Evolutionary conservation across 2,797 vertebrate genomes (phyloP).

Genomic region (Podarcis siculus): DNA sequence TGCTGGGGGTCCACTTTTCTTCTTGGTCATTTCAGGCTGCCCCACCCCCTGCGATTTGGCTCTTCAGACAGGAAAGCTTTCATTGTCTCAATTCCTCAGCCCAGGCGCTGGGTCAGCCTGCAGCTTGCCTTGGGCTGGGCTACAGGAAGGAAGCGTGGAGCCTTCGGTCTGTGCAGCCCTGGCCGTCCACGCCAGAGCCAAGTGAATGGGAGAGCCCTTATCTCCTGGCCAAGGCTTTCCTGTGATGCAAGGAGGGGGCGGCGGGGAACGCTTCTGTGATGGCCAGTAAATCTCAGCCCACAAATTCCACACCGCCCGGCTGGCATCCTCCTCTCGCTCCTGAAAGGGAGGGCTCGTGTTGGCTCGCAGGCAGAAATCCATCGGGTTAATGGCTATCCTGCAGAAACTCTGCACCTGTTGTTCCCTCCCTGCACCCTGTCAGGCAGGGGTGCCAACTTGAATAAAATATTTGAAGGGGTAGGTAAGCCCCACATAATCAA

Average conservation of each 20-base stretch:
- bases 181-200: neutral
- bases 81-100: neutral
- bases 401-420: neutral
- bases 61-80: neutral
- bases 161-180: neutral
- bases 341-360: neutral
- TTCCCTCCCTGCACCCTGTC: neutral
- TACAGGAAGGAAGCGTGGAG: conserved; percentile 39
- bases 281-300: neutral
- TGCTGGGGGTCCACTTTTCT: neutral
- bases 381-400: too few species aligned
- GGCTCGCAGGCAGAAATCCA: neutral
- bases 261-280: neutral
- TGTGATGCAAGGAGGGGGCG: neutral
- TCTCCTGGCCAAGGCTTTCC: neutral
- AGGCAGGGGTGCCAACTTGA: too few species aligned
- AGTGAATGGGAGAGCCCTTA: neutral
- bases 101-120: conserved; percentile 15
- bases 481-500: too few species aligned
- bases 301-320: neutral
- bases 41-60: neutral
- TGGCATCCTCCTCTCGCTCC: neutral
- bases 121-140: conserved; percentile 24
- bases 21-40: neutral
- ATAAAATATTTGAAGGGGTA: too few species aligned